phyloP scores from a whole-genome alignment of 2,888 invertebrate species.

The Plutella xylostella region DNA sequence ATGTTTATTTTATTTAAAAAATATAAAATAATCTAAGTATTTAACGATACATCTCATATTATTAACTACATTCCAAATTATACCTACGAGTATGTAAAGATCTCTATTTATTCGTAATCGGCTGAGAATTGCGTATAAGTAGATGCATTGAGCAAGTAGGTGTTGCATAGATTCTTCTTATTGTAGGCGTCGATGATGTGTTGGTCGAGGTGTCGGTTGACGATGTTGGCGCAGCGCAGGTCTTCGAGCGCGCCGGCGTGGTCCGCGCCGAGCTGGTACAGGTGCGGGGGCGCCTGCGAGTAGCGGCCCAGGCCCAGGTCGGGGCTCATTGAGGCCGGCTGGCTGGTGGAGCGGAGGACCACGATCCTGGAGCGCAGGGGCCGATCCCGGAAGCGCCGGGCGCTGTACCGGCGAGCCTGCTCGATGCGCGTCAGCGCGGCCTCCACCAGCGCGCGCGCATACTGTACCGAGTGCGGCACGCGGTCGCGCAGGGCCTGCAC shows the following conservation, averaged over 20 bases:
- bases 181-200: constrained; percentile 27
- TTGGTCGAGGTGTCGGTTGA: constrained; percentile 30
- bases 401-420: constrained; percentile 7
- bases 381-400: neutral
- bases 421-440: constrained; percentile 10
- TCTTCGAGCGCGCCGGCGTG: constrained; percentile 11
- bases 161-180: constrained; percentile 32
- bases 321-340: neutral
- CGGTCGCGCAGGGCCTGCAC: constrained; percentile 7
- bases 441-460: constrained; percentile 8
- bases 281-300: constrained; percentile 5
- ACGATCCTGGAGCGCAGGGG: constrained; percentile 10
- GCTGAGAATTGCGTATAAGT: constrained; percentile 4
- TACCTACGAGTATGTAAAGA: too few species aligned
- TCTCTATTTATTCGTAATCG: constrained; percentile 6
- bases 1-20: too few species aligned
- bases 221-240: constrained; percentile 25
- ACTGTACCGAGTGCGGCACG: constrained; percentile 12
- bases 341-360: constrained; percentile 5
- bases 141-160: constrained; percentile 20
- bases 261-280: constrained; percentile 11
- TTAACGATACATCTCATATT: too few species aligned
- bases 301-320: constrained; percentile 2
- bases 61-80: too few species aligned
- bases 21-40: too few species aligned